A percentile compares a stretch with the other conserved stretches of the same genome.
These are phyloP conservation scores for Eufriesea mexicana DNA, from an alignment of 1,140 invertebrate genomes.

Conservation along the genomic window DNA sequence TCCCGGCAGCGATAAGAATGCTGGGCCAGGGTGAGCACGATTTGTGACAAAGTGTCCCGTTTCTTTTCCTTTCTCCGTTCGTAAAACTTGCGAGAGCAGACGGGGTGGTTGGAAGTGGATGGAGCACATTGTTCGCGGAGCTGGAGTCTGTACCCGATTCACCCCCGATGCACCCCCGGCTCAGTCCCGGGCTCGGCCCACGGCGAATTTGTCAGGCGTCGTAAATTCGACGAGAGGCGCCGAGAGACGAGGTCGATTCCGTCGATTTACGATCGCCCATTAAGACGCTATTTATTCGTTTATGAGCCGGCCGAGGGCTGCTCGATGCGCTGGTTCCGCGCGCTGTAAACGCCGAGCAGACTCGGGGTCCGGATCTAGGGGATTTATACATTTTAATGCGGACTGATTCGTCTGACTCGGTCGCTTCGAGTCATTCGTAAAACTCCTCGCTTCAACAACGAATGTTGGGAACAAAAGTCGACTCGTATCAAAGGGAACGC, in stretches of 20 bases:
- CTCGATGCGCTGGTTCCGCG: not conserved
- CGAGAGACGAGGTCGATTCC: slow-evolving; percentile 39
- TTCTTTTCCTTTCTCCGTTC: not conserved
- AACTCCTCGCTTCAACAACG: no score
- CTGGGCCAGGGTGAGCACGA: not conserved
- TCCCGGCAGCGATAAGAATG: slow-evolving; percentile 27
- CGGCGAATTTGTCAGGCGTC: slow-evolving; percentile 41
- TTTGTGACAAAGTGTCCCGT: slow-evolving; percentile 26
- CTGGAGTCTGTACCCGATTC: not conserved
- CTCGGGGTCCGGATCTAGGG: no score
- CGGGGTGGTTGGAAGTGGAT: slow-evolving; percentile 9
- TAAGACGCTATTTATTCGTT: slow-evolving; percentile 46
- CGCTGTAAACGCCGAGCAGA: not conserved
- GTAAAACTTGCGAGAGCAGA: not conserved
- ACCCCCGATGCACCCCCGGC: no score
- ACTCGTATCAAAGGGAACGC: no score
- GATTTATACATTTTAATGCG: not conserved
- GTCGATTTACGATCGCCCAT: slow-evolving; percentile 28
- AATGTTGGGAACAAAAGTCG: no score
- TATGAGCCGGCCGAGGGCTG: slow-evolving; percentile 7
- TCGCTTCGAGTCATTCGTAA: no score
- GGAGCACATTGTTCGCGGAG: slow-evolving; percentile 30
- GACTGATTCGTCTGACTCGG: not conserved
- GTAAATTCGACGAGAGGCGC: slow-evolving; percentile 42
- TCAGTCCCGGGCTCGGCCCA: no score